These are phyloP conservation scores for Scomber colias DNA, from an alignment of 2,113 vertebrate species.

Conservation along the genomic window DNA sequence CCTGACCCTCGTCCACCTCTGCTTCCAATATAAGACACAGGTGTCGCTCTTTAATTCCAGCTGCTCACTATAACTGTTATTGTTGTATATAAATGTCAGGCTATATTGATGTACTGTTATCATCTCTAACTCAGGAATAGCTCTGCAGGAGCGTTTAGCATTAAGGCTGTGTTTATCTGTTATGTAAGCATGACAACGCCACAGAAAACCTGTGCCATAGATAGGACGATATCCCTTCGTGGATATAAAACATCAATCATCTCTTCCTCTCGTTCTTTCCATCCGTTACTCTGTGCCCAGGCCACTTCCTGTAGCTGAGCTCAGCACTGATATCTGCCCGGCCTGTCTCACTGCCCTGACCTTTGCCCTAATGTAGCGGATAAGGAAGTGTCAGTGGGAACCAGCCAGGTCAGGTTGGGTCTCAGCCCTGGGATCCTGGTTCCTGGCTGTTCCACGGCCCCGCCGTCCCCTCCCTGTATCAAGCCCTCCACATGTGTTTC, in stretches of 20 bases:
- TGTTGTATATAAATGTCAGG: slow-evolving; percentile 50
- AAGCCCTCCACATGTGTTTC: slow-evolving; percentile 91
- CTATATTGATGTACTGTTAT: slow-evolving; percentile 31
- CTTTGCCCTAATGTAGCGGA: slow-evolving; percentile 69
- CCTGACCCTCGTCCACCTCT: neutral
- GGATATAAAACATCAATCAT: slow-evolving; percentile 51
- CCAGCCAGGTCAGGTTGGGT: slow-evolving; percentile 54
- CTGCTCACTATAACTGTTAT: slow-evolving; percentile 33
- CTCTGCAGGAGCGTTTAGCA: slow-evolving; percentile 7
- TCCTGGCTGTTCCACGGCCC: slow-evolving; percentile 54
- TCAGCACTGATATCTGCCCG: slow-evolving; percentile 63
- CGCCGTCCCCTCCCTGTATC: slow-evolving; percentile 72
- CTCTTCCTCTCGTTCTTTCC: slow-evolving; percentile 50
- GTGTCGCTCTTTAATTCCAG: slow-evolving; percentile 29
- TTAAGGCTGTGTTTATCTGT: slow-evolving; percentile 49
- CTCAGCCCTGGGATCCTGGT: slow-evolving; percentile 57
- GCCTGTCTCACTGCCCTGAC: slow-evolving; percentile 49
- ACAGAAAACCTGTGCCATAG: neutral
- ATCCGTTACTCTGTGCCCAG: slow-evolving; percentile 41
- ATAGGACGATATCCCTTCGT: slow-evolving; percentile 26
- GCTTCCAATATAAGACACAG: slow-evolving; percentile 3
- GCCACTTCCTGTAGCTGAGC: slow-evolving; percentile 73
- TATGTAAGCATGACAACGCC: slow-evolving; percentile 61
- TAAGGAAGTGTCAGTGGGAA: slow-evolving; percentile 80
- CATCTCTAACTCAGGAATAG: slow-evolving; percentile 11